Conservation (phyloP, 1,140 invertebrate genomes). For the Drosophila eugracilis region DNA sequence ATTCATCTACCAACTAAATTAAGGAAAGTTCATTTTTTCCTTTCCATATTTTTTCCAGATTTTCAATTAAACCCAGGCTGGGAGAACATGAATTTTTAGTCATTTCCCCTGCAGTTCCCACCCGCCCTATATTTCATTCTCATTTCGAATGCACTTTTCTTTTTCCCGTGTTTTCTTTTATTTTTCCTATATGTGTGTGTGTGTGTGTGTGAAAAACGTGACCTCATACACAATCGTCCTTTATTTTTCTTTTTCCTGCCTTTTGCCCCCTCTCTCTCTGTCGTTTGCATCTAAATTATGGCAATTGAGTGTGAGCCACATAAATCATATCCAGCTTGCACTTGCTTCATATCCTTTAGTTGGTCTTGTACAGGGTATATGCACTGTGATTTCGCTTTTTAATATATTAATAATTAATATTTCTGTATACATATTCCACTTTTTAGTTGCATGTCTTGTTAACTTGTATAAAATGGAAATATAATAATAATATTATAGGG, state of each 20-base stretch:
- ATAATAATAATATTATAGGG: background rate
- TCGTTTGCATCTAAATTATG: constrained; percentile 39
- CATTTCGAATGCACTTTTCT: constrained; percentile 22
- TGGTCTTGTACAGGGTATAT: background rate
- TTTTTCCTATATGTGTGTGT: no score
- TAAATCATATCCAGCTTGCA: constrained; percentile 21
- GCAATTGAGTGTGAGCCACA: constrained; percentile 28
- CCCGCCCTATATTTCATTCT: background rate
- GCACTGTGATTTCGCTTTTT: background rate
- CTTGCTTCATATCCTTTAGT: background rate
- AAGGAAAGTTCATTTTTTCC: no score
- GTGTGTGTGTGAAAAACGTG: constrained; percentile 12
- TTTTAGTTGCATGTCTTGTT: no score
- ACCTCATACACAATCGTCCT: constrained; percentile 1
- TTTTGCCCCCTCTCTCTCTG: background rate
- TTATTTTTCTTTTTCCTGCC: background rate
- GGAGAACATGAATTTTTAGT: background rate
- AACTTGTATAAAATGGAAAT: background rate
- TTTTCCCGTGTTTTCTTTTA: background rate
- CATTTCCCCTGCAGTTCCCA: background rate
- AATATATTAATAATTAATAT: background rate
- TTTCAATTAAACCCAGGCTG: background rate
- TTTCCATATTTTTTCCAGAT: background rate
- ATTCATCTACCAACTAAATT: no score
- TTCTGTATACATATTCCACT: no score